phyloP scores from a whole-genome alignment of 2,113 vertebrate species.

The Amblyopsis rosae region DNA sequence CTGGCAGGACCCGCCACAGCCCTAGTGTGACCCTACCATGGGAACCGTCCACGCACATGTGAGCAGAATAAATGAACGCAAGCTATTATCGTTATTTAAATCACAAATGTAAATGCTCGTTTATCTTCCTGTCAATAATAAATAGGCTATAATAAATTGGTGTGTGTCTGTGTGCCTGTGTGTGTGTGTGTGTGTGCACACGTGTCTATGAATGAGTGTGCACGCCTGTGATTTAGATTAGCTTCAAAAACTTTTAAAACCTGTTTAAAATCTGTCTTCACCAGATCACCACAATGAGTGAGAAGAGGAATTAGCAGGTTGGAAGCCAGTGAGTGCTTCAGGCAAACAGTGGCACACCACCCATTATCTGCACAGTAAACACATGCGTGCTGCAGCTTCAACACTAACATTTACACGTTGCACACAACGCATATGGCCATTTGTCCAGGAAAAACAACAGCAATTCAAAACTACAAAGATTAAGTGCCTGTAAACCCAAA shows the following conservation, averaged over 20 bases:
- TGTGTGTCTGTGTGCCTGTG: not conserved
- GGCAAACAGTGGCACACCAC: constrained; percentile 55
- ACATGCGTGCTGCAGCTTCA: constrained; percentile 35
- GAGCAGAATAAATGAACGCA: constrained; percentile 57
- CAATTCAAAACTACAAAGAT: constrained; percentile 46
- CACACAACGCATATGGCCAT: constrained; percentile 51
- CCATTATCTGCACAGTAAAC: constrained; percentile 51
- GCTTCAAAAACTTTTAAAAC: too few species aligned
- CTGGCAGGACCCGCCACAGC: constrained; percentile 65
- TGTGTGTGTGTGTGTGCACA: constrained; percentile 1
- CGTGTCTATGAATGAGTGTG: not conserved
- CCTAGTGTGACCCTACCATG: constrained; percentile 73
- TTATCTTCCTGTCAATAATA: constrained; percentile 36
- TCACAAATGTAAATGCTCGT: constrained; percentile 28
- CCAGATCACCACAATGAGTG: too few species aligned
- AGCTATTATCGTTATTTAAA: constrained; percentile 39
- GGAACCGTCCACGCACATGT: constrained; percentile 75
- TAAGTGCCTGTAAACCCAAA: constrained; percentile 50
- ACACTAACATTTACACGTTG: constrained; percentile 63
- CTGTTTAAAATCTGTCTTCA: too few species aligned
- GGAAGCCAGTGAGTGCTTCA: not conserved
- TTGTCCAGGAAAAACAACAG: constrained; percentile 71
- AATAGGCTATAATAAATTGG: not conserved
- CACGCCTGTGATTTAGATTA: not conserved
- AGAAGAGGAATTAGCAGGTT: not conserved